These are phyloP conservation scores for Polypterus senegalus DNA, from an alignment of 2,113 vertebrate genomes.

Conservation along the genomic window DNA sequence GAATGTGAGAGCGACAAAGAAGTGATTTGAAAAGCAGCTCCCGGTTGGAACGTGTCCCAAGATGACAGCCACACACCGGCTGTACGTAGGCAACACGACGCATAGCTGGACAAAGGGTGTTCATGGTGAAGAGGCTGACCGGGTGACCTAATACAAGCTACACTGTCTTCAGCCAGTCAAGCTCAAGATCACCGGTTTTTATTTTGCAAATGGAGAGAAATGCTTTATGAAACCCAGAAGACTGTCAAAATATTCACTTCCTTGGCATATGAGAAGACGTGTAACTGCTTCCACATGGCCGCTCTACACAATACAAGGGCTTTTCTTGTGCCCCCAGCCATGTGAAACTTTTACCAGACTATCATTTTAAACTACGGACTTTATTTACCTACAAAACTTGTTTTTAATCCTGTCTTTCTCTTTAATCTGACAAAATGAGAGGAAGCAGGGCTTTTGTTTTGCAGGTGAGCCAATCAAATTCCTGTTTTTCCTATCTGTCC, in stretches of 20 bases:
- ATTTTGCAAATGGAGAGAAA: constrained; percentile 10
- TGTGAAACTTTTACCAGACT: constrained; percentile 11
- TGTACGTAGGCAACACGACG: background rate
- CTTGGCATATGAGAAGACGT: constrained; percentile 6
- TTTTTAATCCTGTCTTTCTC: too few species aligned
- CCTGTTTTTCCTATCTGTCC: too few species aligned
- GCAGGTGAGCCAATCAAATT: too few species aligned
- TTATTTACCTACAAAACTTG: too few species aligned
- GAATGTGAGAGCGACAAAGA: background rate
- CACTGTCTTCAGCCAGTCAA: constrained; percentile 2
- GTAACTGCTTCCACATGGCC: constrained; percentile 16
- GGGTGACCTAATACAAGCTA: constrained; percentile 6
- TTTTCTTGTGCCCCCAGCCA: constrained; percentile 4
- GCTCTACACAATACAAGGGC: constrained; percentile 5
- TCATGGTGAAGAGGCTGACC: background rate
- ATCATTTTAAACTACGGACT: background rate
- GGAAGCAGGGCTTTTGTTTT: too few species aligned
- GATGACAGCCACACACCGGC: too few species aligned
- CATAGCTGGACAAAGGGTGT: constrained; percentile 3
- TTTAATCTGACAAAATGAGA: too few species aligned
- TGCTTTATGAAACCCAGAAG: constrained; percentile 16
- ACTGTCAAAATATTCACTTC: constrained; percentile 14
- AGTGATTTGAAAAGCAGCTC: too few species aligned
- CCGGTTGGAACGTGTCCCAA: too few species aligned
- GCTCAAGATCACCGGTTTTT: constrained; percentile 2